Percentiles rank a stretch among this genome's conserved stretches.
phyloP scores from a whole-genome alignment of 2,888 invertebrate species.

The Polydrusus tereticollis region DNA sequence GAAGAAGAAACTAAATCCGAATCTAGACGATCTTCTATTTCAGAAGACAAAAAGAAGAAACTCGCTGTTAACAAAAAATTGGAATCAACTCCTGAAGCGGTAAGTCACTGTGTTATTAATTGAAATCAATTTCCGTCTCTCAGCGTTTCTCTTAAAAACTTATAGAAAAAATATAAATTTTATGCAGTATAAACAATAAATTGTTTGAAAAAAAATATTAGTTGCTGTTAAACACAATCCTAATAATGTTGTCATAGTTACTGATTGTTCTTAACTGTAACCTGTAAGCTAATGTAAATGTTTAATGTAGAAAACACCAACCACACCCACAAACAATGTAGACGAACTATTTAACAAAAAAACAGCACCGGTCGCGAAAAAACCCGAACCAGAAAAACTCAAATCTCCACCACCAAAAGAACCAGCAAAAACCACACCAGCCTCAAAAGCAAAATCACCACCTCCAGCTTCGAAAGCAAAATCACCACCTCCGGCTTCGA shows the following conservation, averaged over 20 bases:
- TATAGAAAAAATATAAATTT: no score
- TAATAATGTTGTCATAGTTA: background rate
- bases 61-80: conserved; percentile 59
- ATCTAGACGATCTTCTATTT: conserved; percentile 67
- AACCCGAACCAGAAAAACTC: conserved; percentile 49
- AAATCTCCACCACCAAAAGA: conserved; percentile 50
- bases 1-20: conserved; percentile 68
- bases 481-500: conserved; percentile 55
- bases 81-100: conserved; percentile 63
- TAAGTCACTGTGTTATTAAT: conserved; percentile 52
- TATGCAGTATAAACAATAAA: no score
- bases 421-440: conserved; percentile 31
- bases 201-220: no score
- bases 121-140: background rate
- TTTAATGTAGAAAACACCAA: conserved; percentile 59
- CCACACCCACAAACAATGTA: conserved; percentile 61
- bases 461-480: conserved; percentile 41
- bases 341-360: conserved; percentile 65
- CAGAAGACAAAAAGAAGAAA: conserved; percentile 66
- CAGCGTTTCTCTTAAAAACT: no score
- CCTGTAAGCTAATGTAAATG: background rate
- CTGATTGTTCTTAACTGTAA: background rate
- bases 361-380: conserved; percentile 51
- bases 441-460: conserved; percentile 41
- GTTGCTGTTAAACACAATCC: no score